Base-by-base conservation (phyloP, 2,888 invertebrate genomes). In the Ethmia dodecea region DNA sequence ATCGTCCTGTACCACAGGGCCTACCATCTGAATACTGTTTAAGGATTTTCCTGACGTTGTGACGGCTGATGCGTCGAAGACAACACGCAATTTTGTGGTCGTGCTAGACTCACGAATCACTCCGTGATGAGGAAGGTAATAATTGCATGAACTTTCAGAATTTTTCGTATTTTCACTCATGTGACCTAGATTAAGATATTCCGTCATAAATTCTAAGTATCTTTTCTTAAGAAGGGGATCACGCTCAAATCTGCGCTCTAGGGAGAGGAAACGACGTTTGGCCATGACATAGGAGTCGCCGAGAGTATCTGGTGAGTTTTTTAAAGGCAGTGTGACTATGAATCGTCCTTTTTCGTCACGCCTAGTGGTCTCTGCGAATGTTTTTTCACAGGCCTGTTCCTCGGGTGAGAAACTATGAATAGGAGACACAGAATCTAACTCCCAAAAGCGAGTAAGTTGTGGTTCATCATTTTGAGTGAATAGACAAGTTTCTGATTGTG, bases 41-140 rank as follows among this genome's bases (percentile, higher is more conserved):
- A 41, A 25, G 1, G 42, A 42, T 3, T 35, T 5, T 1, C 35
- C 35, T 13, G 35, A 25, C 2, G 12, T 18, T 2, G 35, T 35
- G 5, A 5, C 8, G 2, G 25, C 30, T 0, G 30, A 30, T 1
- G 18, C 35, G 13, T 30, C 31, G 13, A 30, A 35, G 1, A 35
- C 35, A 1, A n/a, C 10, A 1, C 25, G 24, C 13, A 36, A 14
- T 18, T 31, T 27, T 16, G 29, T 30, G 10, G 35, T 35, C 9
- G n/a, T 24, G 3, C 38, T 44, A 3, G 37, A 31, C 4, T 46
- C 38, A 24, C 40, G 30, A 0, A 46, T n/a, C 1, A 46, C 38
- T 1, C 38, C 40, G 20, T 46, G 49, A 18, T 45, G 45, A n/a
- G 47, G 43, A 1, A 47, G 13, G 13, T 37, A 43, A 24, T 30